A percentile compares a stretch with the other conserved stretches of the same genome.
Conservation (phyloP, 2,797 vertebrate genomes). For the Microctenopoma lineatum region DNA sequence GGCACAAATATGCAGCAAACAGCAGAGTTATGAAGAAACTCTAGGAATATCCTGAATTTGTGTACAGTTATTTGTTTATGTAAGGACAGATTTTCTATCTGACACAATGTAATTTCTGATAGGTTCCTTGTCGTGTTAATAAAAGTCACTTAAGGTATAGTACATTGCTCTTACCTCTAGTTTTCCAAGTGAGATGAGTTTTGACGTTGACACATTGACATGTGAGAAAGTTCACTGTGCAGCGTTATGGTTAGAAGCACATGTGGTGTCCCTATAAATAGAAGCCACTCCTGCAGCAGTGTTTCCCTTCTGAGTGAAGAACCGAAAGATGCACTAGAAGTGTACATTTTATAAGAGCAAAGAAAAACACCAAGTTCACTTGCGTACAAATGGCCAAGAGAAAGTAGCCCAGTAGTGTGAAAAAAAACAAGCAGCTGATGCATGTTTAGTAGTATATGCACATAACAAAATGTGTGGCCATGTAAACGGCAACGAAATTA, state of each 20-base stretch:
- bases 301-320: slow-evolving; percentile 17
- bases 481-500: not conserved
- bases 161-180: slow-evolving; percentile 52
- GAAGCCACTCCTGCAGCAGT: slow-evolving; percentile 36
- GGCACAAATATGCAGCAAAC: slow-evolving; percentile 5
- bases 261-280: slow-evolving; percentile 80
- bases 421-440: not conserved
- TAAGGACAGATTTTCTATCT: not conserved
- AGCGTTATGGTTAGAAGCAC: slow-evolving; percentile 46
- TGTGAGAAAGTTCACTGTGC: slow-evolving; percentile 20
- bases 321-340: not conserved
- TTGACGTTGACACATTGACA: slow-evolving; percentile 8
- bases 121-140: not conserved
- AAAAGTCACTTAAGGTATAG: not conserved
- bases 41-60: not conserved
- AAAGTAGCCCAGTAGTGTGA: not conserved
- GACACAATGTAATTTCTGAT: not conserved
- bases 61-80: not conserved
- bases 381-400: not conserved
- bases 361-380: not conserved
- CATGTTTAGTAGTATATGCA: not conserved
- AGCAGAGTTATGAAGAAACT: not conserved
- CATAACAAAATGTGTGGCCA: not conserved
- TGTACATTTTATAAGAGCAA: not conserved
- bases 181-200: slow-evolving; percentile 17